Conservation (phyloP, 2,888 invertebrate genomes). For the Cordilura impudica region DNA sequence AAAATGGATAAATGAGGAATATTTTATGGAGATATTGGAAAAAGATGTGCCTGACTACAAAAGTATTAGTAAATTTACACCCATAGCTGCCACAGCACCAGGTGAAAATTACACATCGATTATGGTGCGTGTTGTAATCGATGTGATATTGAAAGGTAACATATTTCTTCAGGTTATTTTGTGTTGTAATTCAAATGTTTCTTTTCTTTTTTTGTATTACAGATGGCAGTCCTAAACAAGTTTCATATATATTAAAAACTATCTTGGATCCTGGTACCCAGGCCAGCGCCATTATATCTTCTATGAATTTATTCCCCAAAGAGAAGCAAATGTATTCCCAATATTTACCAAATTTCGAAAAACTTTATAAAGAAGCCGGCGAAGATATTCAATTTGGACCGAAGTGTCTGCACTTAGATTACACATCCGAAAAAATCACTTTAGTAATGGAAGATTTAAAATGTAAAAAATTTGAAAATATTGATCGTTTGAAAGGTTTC, state of each 20-base stretch:
- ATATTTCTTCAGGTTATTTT: no score
- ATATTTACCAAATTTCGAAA: constrained; percentile 68
- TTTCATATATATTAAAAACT: no score
- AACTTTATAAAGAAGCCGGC: constrained; percentile 69
- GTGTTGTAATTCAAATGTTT: no score
- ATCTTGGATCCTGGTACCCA: no score
- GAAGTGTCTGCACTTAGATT: constrained; percentile 67
- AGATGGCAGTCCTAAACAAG: constrained; percentile 65
- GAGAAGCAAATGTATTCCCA: constrained; percentile 70
- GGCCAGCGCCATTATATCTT: constrained; percentile 58
- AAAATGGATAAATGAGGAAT: constrained; percentile 69
- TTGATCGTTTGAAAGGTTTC: constrained; percentile 70
- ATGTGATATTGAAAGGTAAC: constrained; percentile 69
- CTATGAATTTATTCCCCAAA: constrained; percentile 71
- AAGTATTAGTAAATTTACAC: constrained; percentile 64
- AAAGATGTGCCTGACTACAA: constrained; percentile 65
- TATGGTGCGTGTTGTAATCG: constrained; percentile 70
- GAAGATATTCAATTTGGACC: constrained; percentile 68
- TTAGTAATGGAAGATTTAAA: no score
- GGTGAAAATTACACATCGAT: constrained; percentile 74
- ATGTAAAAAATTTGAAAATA: constrained; percentile 66
- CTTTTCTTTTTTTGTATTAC: neutral
- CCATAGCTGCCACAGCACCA: constrained; percentile 70
- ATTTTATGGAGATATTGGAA: constrained; percentile 67
- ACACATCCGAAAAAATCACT: no score